Base-by-base conservation (phyloP, 1,140 invertebrate genomes). In the Camponotus vicinus region DNA sequence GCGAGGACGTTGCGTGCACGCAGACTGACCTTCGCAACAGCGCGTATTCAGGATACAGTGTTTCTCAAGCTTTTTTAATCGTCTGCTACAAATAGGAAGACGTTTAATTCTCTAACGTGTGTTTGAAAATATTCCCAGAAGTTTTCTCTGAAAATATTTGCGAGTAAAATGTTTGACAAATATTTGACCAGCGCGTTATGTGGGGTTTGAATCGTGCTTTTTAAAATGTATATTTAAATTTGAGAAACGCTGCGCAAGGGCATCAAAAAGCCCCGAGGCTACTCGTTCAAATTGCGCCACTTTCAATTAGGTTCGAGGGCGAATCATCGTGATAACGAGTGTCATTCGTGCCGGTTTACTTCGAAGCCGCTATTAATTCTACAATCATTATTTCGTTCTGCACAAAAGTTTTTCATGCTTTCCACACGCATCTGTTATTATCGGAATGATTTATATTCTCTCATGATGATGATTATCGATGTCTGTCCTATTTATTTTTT, bases 291-390 rank as follows among this genome's bases (percentile, higher is more conserved):
- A 94, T 94, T 94, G 92, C 90, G 86, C 63, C 66, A 91, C 87
- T 92, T 94, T 93, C 92, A 94, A 94, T 94, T 94, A 94, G 89
- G 86, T 92, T 91, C 85, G 86, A 87, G 91, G 83, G 89, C 91
- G 87, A 93, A 93, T 94, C 93, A 93, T 93, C 92, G 88, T 76
- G 91, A 92, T 92, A 92, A 93, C 89, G 87, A 88, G 88, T 37
- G 67, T 87, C 73, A 87, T 87, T 89, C 73, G 78, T 89, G 78
- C 57, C 37, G 49, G 73, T 82, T 76, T 88, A 66, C 70, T 59
- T 40, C 27, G 55, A 18, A 40, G 13, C 5, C 6, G 15, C 37
- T 80, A 66, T 70, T 80, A 80, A 80, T 80, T 80, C 21, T 7
- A 15, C 37, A 8, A 15, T 42, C 37, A 52, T 80, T 42, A 70